Percentiles rank a stretch among this genome's conserved stretches.
Conservation (phyloP, 2,888 invertebrate genomes). For the Lepidocyrtoides sp. region DNA sequence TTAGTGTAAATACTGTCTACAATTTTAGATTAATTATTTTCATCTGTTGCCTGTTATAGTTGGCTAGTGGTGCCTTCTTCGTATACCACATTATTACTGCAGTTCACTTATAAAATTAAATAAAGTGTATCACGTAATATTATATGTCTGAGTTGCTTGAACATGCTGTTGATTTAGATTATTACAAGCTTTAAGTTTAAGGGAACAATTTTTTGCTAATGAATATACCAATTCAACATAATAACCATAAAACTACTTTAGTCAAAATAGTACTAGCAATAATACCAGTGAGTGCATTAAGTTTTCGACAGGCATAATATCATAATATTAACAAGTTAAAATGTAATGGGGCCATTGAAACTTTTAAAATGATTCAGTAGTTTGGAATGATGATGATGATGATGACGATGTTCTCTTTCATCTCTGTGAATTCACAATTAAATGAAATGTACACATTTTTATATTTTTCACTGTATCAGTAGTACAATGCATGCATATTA, state of each 20-base stretch:
- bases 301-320: slow-evolving; percentile 6
- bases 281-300: slow-evolving; percentile 22
- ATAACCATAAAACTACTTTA: slow-evolving; percentile 41
- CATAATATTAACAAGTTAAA: slow-evolving; percentile 18
- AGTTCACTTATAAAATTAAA: not conserved
- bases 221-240: slow-evolving; percentile 19
- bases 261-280: no score
- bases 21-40: slow-evolving; percentile 22
- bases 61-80: slow-evolving; percentile 18
- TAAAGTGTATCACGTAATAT: not conserved
- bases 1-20: slow-evolving; percentile 9
- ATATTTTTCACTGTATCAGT: slow-evolving; percentile 9
- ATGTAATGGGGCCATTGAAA: slow-evolving; percentile 65
- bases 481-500: not conserved
- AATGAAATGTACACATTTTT: slow-evolving; percentile 53
- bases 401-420: slow-evolving; percentile 46
- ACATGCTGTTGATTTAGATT: slow-evolving; percentile 32
- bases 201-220: not conserved
- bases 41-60: not conserved
- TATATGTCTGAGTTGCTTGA: not conserved
- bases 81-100: not conserved
- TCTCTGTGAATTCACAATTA: slow-evolving; percentile 65
- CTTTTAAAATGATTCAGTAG: slow-evolving; percentile 60
- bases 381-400: slow-evolving; percentile 42
- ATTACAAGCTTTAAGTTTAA: slow-evolving; percentile 5